A percentile compares a stretch with the other conserved stretches of the same genome.
Conservation (phyloP, 2,888 invertebrate genomes). For the Ectemnius lituratus region DNA sequence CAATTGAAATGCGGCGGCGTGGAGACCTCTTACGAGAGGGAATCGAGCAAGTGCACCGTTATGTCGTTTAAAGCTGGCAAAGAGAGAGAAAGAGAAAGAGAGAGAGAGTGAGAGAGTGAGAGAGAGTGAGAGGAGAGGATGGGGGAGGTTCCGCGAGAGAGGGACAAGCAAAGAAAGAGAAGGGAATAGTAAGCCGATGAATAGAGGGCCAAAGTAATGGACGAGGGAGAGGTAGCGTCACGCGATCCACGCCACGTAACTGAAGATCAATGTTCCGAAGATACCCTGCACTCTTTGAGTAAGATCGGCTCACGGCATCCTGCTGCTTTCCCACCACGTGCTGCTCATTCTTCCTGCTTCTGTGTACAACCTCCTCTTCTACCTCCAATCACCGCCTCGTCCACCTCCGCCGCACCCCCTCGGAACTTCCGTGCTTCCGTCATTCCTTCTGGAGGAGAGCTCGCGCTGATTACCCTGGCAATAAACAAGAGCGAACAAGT, state of each 20-base stretch:
- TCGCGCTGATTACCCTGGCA: background rate
- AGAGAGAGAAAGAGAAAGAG: conserved; percentile 20
- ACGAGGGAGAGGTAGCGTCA: conserved; percentile 60
- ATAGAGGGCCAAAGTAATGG: conserved; percentile 57
- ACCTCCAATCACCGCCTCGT: background rate
- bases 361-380: conserved; percentile 13
- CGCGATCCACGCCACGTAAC: conserved; percentile 59
- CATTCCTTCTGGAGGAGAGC: background rate
- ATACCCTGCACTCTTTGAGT: conserved; percentile 17
- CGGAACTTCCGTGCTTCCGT: conserved; percentile 1
- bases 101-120: no score
- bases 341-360: conserved; percentile 34
- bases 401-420: background rate
- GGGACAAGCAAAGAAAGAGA: conserved; percentile 8
- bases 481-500: conserved; percentile 2
- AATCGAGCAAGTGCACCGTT: conserved; percentile 32
- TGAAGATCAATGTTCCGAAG: conserved; percentile 39
- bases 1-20: background rate
- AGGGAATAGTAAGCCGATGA: conserved; percentile 40
- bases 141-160: conserved; percentile 17
- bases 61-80: conserved; percentile 25
- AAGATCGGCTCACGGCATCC: conserved; percentile 42
- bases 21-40: conserved; percentile 12
- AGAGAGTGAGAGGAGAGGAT: no score
- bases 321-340: conserved; percentile 27